Evolutionary conservation across 2,113 vertebrate species (phyloP).

Genomic region (Mugil cephalus): DNA sequence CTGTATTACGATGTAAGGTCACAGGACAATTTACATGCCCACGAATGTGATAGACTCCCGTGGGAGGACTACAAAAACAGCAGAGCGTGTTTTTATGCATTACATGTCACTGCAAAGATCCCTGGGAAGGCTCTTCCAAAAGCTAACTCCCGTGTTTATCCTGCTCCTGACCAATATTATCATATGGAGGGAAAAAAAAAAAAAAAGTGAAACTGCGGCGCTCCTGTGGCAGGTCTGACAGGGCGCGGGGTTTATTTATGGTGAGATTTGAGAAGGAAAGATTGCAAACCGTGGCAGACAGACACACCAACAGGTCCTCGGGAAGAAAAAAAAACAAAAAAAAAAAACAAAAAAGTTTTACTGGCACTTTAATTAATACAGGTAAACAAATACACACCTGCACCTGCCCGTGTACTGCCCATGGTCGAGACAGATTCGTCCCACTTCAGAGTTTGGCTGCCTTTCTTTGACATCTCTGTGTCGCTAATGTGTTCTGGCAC

Average conservation of each 20-base stretch:
- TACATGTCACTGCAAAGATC: conserved; percentile 68
- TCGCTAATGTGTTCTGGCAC: conserved; percentile 59
- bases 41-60: conserved; percentile 68
- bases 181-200: neutral
- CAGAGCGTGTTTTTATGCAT: conserved; percentile 70
- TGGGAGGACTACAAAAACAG: conserved; percentile 76
- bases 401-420: conserved; percentile 71
- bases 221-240: conserved; percentile 22
- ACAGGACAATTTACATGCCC: conserved; percentile 62
- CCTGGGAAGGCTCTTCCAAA: conserved; percentile 67
- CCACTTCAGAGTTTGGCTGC: conserved; percentile 52
- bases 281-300: conserved; percentile 32
- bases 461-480: conserved; percentile 62
- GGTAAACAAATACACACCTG: conserved; percentile 72
- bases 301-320: conserved; percentile 39
- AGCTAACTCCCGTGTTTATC: conserved; percentile 49
- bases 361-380: conserved; percentile 75
- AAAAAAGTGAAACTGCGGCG: conserved; percentile 28
- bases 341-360: conserved; percentile 33
- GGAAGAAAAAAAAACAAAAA: conserved; percentile 41
- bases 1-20: conserved; percentile 58
- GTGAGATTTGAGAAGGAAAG: conserved; percentile 41
- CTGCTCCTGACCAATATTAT: conserved; percentile 41
- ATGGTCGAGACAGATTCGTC: conserved; percentile 75
- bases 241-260: conserved; percentile 52